Conservation (phyloP, 2,888 invertebrate genomes). For the Oxystoma pomonae region DNA sequence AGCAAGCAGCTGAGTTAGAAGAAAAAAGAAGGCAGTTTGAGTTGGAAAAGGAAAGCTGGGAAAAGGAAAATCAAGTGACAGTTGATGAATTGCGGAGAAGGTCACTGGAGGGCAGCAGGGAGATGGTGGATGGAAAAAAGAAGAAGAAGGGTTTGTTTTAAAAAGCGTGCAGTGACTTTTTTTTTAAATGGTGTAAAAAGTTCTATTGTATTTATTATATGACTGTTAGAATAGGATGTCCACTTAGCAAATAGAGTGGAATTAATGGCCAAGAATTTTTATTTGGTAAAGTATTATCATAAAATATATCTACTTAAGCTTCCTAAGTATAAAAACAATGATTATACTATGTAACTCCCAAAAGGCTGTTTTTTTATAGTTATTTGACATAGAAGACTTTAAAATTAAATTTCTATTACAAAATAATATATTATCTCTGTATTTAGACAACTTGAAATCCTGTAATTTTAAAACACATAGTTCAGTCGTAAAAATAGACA, state of each 20-base stretch:
- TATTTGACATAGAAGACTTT: background rate
- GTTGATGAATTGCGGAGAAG: constrained; percentile 84
- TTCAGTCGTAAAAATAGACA: background rate
- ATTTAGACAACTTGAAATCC: background rate
- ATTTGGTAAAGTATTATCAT: background rate
- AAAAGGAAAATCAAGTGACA: constrained; percentile 83
- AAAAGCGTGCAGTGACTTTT: constrained; percentile 2
- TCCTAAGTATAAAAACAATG: background rate
- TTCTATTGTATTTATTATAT: constrained; percentile 3
- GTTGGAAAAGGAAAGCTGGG: constrained; percentile 84
- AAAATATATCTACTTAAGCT: background rate
- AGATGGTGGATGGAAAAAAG: constrained; percentile 83
- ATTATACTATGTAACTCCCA: background rate
- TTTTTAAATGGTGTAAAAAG: constrained; percentile 1
- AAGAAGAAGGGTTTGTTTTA: constrained; percentile 87
- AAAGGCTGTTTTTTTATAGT: background rate
- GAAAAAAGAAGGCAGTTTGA: constrained; percentile 83
- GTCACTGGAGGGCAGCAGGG: constrained; percentile 85
- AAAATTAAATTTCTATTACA: background rate
- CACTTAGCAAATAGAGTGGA: background rate
- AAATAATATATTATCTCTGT: too few species aligned
- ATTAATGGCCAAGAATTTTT: background rate
- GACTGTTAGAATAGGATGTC: background rate
- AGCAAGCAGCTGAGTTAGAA: constrained; percentile 88
- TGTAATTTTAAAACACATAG: background rate